Base-by-base conservation (phyloP, 2,113 vertebrate genomes). In the Platichthys flesus region DNA sequence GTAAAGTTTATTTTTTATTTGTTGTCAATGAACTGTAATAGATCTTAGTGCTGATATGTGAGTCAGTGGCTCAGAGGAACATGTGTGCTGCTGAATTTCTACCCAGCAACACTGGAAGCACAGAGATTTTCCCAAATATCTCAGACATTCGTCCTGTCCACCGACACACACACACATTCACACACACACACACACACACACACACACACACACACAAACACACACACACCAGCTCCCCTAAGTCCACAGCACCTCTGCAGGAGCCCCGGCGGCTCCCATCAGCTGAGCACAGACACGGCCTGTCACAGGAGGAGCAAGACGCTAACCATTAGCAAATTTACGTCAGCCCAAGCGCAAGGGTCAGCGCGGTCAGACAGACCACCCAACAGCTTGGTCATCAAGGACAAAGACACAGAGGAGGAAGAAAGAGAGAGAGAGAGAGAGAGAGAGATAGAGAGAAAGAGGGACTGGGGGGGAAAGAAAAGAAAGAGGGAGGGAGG, bases 291-390 rank as follows among this genome's bases (percentile, higher is more conserved):
- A 84, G 67, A 79, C 73, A 79, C 9, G 54, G 51, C 74, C 74
- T 87, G 88, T 91, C 88, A 89, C 80, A 67, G 67, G 12, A 59
- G 71, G 68, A 81, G 69, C 79, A 70, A 85, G 75, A 88, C 55
- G 71, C 82, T 87, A 91, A 90, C 84, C 87, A 89, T 91, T 90
- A 91, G 88, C 71, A 24, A 91, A 90, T 92, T 91, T 90, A 91
- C 87, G 82, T 93, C 87, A 91, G 85, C 64, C 70, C n/a, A 23
- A 85, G 78, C 73, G 1, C 77, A 79, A 72, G 85, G 87, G 90
- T 92, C 91, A 91, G 68, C 9, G 54, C 71, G 85, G 89, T 91
- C 92, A 92, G 81, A 86, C 81, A 3, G 91, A 91, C 92, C 92
- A 91, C 89, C 92, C 92, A 92, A 89, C 88, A 75, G 88, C 87